phyloP scores from a whole-genome alignment of 2,888 invertebrate genomes.

The Acrocyrtus sp. region DNA sequence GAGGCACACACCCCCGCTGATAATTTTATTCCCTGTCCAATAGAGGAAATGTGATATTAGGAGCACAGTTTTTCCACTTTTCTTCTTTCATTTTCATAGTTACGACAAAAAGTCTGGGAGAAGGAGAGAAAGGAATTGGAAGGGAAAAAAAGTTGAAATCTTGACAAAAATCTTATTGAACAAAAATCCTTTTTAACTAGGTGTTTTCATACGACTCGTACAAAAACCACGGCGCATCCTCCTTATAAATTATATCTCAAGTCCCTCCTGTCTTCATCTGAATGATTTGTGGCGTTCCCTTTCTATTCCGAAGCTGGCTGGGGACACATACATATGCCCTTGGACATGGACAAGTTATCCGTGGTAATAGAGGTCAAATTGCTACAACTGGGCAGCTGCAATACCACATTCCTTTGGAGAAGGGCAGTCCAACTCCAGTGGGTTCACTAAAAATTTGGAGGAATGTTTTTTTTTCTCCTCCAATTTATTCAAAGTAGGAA shows the following conservation, averaged over 20 bases:
- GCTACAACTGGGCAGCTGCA: neutral
- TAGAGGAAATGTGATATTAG: constrained; percentile 63
- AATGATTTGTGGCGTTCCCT: constrained; percentile 62
- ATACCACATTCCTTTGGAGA: neutral
- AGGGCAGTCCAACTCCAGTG: too few species aligned
- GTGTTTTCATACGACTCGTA: neutral
- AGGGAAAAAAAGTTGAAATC: constrained; percentile 52
- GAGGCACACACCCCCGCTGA: constrained; percentile 64
- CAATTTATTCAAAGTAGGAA: too few species aligned
- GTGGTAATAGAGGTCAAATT: constrained; percentile 11
- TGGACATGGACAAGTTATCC: constrained; percentile 6
- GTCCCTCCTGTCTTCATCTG: constrained; percentile 30
- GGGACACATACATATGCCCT: too few species aligned
- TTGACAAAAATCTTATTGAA: constrained; percentile 64
- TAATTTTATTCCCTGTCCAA: constrained; percentile 61
- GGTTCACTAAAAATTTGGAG: too few species aligned
- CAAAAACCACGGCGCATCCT: constrained; percentile 26
- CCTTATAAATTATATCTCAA: constrained; percentile 43
- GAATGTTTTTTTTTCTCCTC: constrained; percentile 9
- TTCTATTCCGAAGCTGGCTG: constrained; percentile 19
- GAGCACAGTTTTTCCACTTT: too few species aligned
- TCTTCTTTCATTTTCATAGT: constrained; percentile 14
- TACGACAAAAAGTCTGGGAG: neutral
- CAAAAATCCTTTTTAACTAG: constrained; percentile 62
- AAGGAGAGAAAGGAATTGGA: constrained; percentile 9